Evolutionary conservation across 2,113 vertebrate species (phyloP), one percentile per base, ranked within the genome.

Genomic region (Burhinus bistriatus): DNA sequence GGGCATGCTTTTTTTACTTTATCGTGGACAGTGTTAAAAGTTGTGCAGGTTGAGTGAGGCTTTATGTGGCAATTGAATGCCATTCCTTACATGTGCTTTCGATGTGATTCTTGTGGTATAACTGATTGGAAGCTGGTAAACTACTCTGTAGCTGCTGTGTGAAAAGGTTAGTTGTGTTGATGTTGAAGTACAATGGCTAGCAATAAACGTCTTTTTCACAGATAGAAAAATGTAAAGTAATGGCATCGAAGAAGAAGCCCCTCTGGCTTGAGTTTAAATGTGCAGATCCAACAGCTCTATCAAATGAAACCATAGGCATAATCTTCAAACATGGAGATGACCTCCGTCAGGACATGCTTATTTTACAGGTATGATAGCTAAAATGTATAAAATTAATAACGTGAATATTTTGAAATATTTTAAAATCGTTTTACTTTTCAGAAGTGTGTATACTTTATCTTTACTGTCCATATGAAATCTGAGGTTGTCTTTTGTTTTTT

Each of bases 261-360:
- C 97, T 99, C 73, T 99, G 99, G 99, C 99, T 99, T 75, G 99
- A 99, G 97, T 99, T 99, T 92, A 99, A 99, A 92, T 98, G 99
- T 91, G 99, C 99, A 2, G 99, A 99, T 95, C 98, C 98, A 80
- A 99, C 99, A 77, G 99, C 99, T 16, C 92, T 99, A n/a, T 99
- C 99, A 49, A 99, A 98, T 73, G 99, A 99, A 97, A 99, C 99
- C 25, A 99, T 99, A 80, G 99, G 99, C 66, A 99, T 99, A 83
- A 99, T 99, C 95, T 99, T 99, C 97, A 99, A 99, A 94, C 99
- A 99, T 2, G 99, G 99, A 3, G 99, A 99, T 23, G 99, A 99
- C 95, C 98, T 99, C 49, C 98, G 99, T 5, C 99, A 99, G 97
- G 99, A 99, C 87, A 99, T 99, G 99, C 98, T 99, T 49, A 99